Percentiles rank a stretch among this genome's conserved stretches.
phyloP scores from a whole-genome alignment of 2,113 vertebrate species.

The Odocoileus virginianus region DNA sequence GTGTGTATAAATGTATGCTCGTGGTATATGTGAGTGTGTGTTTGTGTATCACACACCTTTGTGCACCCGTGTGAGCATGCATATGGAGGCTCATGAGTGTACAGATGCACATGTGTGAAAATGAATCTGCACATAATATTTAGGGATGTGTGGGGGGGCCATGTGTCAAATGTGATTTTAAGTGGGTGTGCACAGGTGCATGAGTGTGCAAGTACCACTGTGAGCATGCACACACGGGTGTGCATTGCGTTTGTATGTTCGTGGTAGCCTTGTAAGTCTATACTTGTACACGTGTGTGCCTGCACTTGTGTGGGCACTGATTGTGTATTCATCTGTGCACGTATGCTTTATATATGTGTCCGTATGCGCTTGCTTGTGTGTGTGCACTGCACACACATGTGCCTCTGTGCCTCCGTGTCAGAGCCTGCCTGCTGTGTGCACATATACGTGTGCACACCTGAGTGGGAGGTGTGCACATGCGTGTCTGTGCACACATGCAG shows the following conservation, averaged over 20 bases:
- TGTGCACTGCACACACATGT: background rate
- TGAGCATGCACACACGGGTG: fast-evolving
- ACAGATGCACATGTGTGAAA: no score
- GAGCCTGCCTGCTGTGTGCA: background rate
- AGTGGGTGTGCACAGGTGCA: background rate
- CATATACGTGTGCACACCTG: background rate
- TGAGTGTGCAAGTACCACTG: background rate
- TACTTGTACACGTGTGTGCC: background rate
- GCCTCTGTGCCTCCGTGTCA: background rate
- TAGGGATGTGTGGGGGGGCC: background rate
- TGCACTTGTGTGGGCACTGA: background rate
- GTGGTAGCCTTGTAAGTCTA: fast-evolving
- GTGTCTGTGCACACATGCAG: no score
- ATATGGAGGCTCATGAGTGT: background rate
- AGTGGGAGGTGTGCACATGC: fast-evolving
- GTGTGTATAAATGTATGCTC: fast-evolving
- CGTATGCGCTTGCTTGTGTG: background rate
- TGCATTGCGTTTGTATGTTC: fast-evolving
- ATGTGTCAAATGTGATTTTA: background rate
- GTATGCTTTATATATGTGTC: fast-evolving
- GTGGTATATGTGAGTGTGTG: background rate
- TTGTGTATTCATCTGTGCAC: fast-evolving
- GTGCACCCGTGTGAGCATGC: background rate
- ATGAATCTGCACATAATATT: background rate
- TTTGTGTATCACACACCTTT: background rate